Evolutionary conservation across 2,113 vertebrate species (phyloP).

Genomic region (Martes martes): DNA sequence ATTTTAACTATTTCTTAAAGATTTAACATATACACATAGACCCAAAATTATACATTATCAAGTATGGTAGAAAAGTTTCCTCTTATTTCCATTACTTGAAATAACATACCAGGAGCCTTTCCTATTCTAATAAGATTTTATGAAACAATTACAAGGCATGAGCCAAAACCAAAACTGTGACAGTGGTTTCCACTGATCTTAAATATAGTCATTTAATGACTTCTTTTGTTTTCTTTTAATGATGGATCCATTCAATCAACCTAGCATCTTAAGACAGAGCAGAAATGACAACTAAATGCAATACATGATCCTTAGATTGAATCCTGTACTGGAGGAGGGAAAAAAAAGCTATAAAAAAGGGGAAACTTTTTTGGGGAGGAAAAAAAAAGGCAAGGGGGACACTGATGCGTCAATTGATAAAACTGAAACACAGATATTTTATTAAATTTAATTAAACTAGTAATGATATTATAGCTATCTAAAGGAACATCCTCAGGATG

Average conservation of each 20-base stretch:
- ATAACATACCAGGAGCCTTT: background rate
- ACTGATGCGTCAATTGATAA: background rate
- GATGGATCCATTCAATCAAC: background rate
- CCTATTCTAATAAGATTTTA: background rate
- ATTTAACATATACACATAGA: background rate
- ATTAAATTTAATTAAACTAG: background rate
- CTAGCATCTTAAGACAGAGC: background rate
- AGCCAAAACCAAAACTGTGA: background rate
- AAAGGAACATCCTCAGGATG: background rate
- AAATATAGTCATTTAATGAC: slow-evolving; percentile 10
- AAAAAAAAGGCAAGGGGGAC: background rate
- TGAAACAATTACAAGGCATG: background rate
- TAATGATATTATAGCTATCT: background rate
- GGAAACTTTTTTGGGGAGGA: background rate
- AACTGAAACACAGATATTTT: background rate
- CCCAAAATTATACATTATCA: background rate
- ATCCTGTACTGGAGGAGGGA: background rate
- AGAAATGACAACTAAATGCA: background rate
- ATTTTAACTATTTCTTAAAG: background rate
- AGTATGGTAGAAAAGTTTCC: background rate
- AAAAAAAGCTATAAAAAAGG: background rate
- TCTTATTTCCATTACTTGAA: slow-evolving; percentile 18
- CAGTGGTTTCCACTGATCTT: background rate
- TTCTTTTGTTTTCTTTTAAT: background rate
- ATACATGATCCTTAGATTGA: background rate